A percentile compares a stretch with the other conserved stretches of the same genome.
These are phyloP conservation scores for Gyrodactylus salaris DNA, from an alignment of 1,140 invertebrate genomes.

Conservation along the genomic window DNA sequence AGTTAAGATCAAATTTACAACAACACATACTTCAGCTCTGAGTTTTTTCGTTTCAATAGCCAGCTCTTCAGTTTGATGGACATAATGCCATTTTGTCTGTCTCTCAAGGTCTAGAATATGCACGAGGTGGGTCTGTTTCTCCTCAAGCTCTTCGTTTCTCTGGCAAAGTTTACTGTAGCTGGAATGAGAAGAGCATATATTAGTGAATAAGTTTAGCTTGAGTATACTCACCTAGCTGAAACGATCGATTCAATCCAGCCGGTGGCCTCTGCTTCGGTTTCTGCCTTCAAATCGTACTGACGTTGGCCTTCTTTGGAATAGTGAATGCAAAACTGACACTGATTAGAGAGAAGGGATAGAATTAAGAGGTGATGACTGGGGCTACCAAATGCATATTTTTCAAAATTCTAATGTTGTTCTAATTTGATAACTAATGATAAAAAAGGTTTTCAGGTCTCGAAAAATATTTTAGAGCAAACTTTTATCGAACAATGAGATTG, in stretches of 20 bases:
- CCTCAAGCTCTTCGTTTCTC: slow-evolving; percentile 60
- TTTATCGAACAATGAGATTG: no score
- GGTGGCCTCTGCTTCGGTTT: slow-evolving; percentile 46
- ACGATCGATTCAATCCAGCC: slow-evolving; percentile 57
- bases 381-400: no score
- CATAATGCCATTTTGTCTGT: slow-evolving; percentile 65
- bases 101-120: slow-evolving; percentile 66
- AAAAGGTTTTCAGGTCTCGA: no score
- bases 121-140: slow-evolving; percentile 57
- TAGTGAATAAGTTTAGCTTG: slow-evolving; percentile 6
- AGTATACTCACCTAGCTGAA: slow-evolving; percentile 34
- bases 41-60: slow-evolving; percentile 54
- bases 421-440: no score
- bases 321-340: slow-evolving; percentile 57
- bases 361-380: no score
- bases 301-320: slow-evolving; percentile 48
- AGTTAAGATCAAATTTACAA: no score
- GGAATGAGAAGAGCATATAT: slow-evolving; percentile 14
- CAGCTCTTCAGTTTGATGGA: slow-evolving; percentile 57
- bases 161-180: slow-evolving; percentile 63
- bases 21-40: slow-evolving; percentile 43
- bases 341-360: slow-evolving; percentile 16
- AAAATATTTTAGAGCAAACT: no score
- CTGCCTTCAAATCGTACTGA: slow-evolving; percentile 47
- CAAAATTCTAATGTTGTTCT: no score